Conservation (phyloP, 2,797 vertebrate genomes). For the Characodon lateralis region DNA sequence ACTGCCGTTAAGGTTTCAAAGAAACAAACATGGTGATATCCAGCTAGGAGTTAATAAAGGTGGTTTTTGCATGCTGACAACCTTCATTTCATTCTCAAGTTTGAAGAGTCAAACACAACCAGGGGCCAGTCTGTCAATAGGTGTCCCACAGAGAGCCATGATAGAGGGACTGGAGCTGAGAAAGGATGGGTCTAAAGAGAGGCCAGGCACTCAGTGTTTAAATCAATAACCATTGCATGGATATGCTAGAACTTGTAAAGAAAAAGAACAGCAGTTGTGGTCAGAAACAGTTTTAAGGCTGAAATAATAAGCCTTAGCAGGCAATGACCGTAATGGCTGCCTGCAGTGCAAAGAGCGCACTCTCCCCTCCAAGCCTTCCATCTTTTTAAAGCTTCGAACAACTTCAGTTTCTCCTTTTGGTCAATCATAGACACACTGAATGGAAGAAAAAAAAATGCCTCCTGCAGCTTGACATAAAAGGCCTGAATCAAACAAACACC, state of each 20-base stretch:
- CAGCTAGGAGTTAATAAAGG: constrained; percentile 83
- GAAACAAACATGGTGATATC: constrained; percentile 62
- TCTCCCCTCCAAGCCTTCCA: constrained; percentile 78
- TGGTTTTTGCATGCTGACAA: constrained; percentile 90
- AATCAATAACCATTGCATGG: constrained; percentile 64
- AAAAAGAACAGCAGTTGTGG: constrained; percentile 38
- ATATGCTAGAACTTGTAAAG: constrained; percentile 56
- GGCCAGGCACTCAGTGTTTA: constrained; percentile 65
- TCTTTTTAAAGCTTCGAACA: constrained; percentile 79
- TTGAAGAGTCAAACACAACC: constrained; percentile 90
- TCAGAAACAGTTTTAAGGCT: constrained; percentile 59
- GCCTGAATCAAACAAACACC: constrained; percentile 86
- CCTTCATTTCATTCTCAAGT: constrained; percentile 86
- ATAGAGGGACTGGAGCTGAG: constrained; percentile 61
- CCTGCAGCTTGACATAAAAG: constrained; percentile 87
- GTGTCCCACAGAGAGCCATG: constrained; percentile 88
- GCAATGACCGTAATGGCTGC: constrained; percentile 83
- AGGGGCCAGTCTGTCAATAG: constrained; percentile 89
- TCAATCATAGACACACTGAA: constrained; percentile 61
- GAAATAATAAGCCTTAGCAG: constrained; percentile 76
- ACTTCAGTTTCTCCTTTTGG: constrained; percentile 53
- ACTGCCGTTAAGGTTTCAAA: constrained; percentile 39
- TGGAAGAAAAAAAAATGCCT: constrained; percentile 79
- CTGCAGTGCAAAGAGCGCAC: constrained; percentile 83
- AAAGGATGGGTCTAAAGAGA: constrained; percentile 50